Percentiles rank a stretch among this genome's conserved stretches.
Conservation (phyloP, 2,888 invertebrate genomes). For the Troglohyphantes excavatus region DNA sequence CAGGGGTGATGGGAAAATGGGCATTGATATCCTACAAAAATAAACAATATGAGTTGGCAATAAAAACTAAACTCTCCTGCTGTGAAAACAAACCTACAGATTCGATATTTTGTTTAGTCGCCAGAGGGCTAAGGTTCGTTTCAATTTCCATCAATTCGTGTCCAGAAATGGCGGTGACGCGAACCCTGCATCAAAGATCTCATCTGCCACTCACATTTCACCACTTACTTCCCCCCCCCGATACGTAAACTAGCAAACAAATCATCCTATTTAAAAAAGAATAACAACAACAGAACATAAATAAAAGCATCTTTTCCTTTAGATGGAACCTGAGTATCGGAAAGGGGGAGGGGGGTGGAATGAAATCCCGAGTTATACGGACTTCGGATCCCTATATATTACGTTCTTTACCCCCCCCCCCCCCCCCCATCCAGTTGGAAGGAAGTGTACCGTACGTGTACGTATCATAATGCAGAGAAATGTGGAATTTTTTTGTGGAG, state of each 20-base stretch:
- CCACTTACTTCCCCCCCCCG: constrained; percentile 16
- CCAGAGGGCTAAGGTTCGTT: neutral
- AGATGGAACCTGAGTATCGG: neutral
- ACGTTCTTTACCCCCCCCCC: no score
- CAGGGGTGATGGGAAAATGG: no score
- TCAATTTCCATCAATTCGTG: neutral
- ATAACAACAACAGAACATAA: neutral
- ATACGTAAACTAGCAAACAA: constrained; percentile 65
- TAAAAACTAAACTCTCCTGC: neutral
- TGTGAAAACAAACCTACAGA: neutral
- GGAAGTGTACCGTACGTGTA: neutral
- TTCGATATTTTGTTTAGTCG: neutral
- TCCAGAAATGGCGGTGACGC: neutral
- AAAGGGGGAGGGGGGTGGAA: neutral
- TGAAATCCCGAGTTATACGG: constrained; percentile 34
- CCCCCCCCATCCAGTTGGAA: no score
- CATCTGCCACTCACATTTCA: constrained; percentile 22
- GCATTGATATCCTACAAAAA: neutral
- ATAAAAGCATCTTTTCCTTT: neutral
- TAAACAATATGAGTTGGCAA: neutral
- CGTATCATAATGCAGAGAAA: constrained; percentile 1
- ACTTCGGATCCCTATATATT: constrained; percentile 45
- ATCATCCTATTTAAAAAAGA: neutral
- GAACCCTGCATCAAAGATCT: neutral
- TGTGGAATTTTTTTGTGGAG: no score